Percentiles rank a stretch among this genome's conserved stretches.
Evolutionary conservation across 2,888 invertebrate genomes (phyloP).

Genomic region (Ditula angustiorana): DNA sequence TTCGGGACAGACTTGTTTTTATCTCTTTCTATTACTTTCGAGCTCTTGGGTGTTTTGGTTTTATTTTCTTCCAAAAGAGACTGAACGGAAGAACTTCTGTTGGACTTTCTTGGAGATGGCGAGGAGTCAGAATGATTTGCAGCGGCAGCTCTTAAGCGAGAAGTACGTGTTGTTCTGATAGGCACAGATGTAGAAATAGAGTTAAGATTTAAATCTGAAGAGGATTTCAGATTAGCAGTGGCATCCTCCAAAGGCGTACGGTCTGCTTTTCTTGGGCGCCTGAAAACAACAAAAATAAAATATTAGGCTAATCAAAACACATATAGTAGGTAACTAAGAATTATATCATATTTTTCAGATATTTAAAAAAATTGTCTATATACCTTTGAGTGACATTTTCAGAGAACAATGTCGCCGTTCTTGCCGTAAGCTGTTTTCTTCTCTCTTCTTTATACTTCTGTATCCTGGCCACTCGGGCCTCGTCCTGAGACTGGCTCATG

Average conservation of each 20-base stretch:
- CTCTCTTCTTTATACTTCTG: conserved; percentile 91
- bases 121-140: conserved; percentile 68
- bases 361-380: background rate
- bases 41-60: conserved; percentile 64
- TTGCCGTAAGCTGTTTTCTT: conserved; percentile 88
- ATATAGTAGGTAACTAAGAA: too few relatives aligned
- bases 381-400: conserved; percentile 86
- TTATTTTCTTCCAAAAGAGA: conserved; percentile 73
- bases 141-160: conserved; percentile 89
- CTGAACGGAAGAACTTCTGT: conserved; percentile 76
- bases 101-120: conserved; percentile 65
- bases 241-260: conserved; percentile 67
- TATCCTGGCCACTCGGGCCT: conserved; percentile 87
- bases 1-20: conserved; percentile 59
- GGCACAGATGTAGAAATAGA: conserved; percentile 77
- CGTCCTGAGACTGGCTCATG: conserved; percentile 78
- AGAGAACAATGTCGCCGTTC: conserved; percentile 86
- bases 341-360: too few relatives aligned
- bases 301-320: background rate
- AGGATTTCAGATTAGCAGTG: conserved; percentile 73
- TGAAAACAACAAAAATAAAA: conserved; percentile 58
- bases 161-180: conserved; percentile 90
- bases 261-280: conserved; percentile 66
- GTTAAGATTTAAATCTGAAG: conserved; percentile 78
- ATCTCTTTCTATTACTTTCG: conserved; percentile 77